These are phyloP conservation scores for Dasypogon diadema DNA, from an alignment of 2,888 invertebrate genomes.

Conservation along the genomic window DNA sequence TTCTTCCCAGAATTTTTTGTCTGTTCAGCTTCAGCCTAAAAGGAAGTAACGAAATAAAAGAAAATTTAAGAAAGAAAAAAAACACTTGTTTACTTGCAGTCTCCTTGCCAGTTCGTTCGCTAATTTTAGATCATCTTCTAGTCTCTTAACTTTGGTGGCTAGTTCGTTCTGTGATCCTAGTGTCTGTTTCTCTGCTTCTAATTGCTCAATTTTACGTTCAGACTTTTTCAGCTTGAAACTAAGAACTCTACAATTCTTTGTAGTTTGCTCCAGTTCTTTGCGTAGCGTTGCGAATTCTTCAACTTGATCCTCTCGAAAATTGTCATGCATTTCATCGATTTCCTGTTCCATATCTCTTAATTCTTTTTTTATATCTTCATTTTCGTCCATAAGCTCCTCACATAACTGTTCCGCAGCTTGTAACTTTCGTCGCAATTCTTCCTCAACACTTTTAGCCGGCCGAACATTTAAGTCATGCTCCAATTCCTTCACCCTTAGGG, in stretches of 20 bases:
- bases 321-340: slow-evolving; percentile 99
- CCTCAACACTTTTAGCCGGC: slow-evolving; percentile 68
- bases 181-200: slow-evolving; percentile 87
- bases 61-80: neutral
- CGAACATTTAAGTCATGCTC: slow-evolving; percentile 75
- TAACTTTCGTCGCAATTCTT: slow-evolving; percentile 85
- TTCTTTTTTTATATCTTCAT: slow-evolving; percentile 94
- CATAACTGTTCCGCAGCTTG: slow-evolving; percentile 91
- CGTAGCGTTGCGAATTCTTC: slow-evolving; percentile 95
- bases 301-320: slow-evolving; percentile 96
- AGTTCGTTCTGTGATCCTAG: slow-evolving; percentile 74
- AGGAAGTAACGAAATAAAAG: neutral
- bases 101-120: slow-evolving; percentile 80
- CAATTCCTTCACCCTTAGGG: slow-evolving; percentile 79
- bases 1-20: slow-evolving; percentile 69
- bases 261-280: slow-evolving; percentile 95
- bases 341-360: slow-evolving; percentile 94
- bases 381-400: slow-evolving; percentile 95
- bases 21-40: slow-evolving; percentile 62
- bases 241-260: slow-evolving; percentile 97
- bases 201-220: slow-evolving; percentile 87
- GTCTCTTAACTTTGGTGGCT: slow-evolving; percentile 78
- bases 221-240: slow-evolving; percentile 98
- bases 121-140: slow-evolving; percentile 88
- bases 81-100: slow-evolving; percentile 71